A percentile compares a stretch with the other conserved stretches of the same genome.
These are phyloP conservation scores for Rotaria macrura DNA, from an alignment of 2,888 invertebrate genomes.

Conservation along the genomic window DNA sequence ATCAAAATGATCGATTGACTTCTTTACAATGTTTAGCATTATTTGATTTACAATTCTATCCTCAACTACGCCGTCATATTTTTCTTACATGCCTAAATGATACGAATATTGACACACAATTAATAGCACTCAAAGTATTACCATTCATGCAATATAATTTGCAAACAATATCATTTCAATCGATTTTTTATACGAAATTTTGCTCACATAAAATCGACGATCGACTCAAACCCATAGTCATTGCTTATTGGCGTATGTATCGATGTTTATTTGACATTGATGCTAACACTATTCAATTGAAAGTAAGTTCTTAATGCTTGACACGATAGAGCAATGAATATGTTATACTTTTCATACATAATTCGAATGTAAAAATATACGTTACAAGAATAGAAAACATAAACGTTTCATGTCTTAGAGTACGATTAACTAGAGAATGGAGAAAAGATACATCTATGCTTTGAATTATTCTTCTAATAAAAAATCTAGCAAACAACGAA, in stretches of 20 bases:
- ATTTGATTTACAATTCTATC: background rate
- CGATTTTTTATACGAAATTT: background rate
- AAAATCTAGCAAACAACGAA: too few species aligned
- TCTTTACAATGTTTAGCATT: background rate
- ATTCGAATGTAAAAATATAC: too few species aligned
- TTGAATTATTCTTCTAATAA: too few species aligned
- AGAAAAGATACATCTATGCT: too few species aligned
- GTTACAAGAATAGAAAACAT: too few species aligned
- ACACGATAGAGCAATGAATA: too few species aligned
- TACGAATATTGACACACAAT: background rate
- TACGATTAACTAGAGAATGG: too few species aligned
- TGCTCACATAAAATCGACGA: background rate
- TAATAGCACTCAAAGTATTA: background rate
- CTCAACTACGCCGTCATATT: background rate
- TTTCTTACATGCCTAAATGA: background rate
- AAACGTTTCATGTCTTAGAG: too few species aligned
- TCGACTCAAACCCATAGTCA: background rate
- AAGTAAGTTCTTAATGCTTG: background rate
- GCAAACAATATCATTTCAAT: background rate
- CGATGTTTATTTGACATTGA: background rate
- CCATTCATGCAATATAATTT: background rate
- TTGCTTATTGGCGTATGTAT: background rate
- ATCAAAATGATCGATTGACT: background rate
- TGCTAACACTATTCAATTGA: background rate
- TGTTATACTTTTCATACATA: too few species aligned